A percentile compares a stretch with the other conserved stretches of the same genome.
phyloP scores from a whole-genome alignment of 1,140 invertebrate species.

The Rhagoletis zephyria region DNA sequence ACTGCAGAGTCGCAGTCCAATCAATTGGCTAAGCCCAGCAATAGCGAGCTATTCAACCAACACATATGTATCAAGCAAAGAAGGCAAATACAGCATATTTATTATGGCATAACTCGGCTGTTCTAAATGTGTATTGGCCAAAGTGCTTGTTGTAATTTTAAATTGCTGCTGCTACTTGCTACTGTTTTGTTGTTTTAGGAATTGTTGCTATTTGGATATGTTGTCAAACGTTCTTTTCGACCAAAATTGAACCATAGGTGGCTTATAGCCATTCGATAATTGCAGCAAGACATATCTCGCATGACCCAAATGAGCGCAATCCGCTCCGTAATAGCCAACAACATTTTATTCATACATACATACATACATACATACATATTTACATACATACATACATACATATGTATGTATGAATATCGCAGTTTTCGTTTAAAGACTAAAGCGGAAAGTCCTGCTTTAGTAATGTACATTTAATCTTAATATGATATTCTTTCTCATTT shows the following conservation, averaged over 20 bases:
- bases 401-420: background rate
- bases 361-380: background rate
- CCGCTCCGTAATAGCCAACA: background rate
- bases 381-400: background rate
- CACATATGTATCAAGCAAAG: background rate
- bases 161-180: background rate
- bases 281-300: too few relatives aligned
- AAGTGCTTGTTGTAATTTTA: too few relatives aligned
- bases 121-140: background rate
- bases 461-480: background rate
- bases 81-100: constrained; percentile 4
- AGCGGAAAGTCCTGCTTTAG: too few relatives aligned
- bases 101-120: background rate
- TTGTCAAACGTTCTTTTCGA: too few relatives aligned
- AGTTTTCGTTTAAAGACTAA: background rate
- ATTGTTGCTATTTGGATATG: too few relatives aligned
- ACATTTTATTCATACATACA: background rate
- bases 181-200: background rate
- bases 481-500: background rate
- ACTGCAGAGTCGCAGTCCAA: background rate
- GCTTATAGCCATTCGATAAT: background rate
- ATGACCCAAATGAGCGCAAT: background rate
- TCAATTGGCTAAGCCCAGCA: background rate
- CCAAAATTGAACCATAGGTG: background rate
- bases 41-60: background rate